These are phyloP conservation scores for Platorchestia sp. DNA, from an alignment of 1,140 invertebrate genomes.

Conservation along the genomic window DNA sequence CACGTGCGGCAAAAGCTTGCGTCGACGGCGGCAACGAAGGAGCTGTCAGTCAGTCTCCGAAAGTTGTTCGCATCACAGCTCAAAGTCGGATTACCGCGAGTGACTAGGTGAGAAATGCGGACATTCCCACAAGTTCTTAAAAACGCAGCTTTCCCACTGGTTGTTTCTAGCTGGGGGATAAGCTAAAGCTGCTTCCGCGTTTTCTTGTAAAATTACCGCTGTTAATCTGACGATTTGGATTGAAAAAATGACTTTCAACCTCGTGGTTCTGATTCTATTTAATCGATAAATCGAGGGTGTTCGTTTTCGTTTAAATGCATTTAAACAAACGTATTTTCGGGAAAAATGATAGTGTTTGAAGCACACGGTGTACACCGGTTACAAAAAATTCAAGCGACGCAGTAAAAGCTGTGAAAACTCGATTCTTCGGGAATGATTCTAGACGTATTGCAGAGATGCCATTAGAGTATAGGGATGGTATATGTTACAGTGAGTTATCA, in stretches of 20 bases:
- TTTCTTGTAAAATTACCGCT: background rate
- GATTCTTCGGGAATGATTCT: background rate
- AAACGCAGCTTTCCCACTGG: background rate
- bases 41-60: background rate
- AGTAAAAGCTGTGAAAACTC: background rate
- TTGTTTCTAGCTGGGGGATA: background rate
- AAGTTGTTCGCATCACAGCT: background rate
- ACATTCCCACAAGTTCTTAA: background rate
- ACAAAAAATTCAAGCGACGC: background rate
- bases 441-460: background rate
- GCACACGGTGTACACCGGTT: background rate
- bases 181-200: background rate
- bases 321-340: background rate
- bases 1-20: background rate
- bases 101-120: background rate
- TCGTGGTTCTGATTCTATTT: background rate
- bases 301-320: no score
- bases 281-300: background rate
- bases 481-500: background rate
- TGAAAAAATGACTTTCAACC: background rate
- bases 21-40: background rate
- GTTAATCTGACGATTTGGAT: background rate
- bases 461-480: no score
- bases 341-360: background rate
- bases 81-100: background rate